Percentiles rank a stretch among this genome's conserved stretches.
Evolutionary conservation across 2,797 vertebrate genomes (phyloP).

Genomic region (Anguilla obscura): DNA sequence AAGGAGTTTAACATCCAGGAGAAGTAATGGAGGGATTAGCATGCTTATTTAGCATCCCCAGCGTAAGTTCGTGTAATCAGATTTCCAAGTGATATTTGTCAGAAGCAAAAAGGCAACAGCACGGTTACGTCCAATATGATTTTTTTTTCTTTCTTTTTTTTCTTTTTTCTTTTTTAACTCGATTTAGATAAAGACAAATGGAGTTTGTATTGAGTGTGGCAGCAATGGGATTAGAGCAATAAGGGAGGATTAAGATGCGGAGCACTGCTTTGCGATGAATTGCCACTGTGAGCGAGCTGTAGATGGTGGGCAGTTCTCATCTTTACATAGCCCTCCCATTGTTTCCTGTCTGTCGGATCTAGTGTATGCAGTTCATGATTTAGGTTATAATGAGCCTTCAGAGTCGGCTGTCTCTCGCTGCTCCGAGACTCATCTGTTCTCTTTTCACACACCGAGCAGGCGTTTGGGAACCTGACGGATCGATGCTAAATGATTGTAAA

Average conservation of each 20-base stretch:
- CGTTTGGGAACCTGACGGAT: background rate
- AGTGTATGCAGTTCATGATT: slow-evolving; percentile 44
- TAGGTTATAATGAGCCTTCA: slow-evolving; percentile 27
- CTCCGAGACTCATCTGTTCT: slow-evolving; percentile 13
- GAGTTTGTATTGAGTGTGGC: slow-evolving; percentile 66
- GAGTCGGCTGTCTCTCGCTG: background rate
- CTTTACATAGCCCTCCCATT: slow-evolving; percentile 44
- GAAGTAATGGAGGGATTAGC: background rate
- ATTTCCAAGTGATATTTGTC: background rate
- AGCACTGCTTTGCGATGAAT: slow-evolving; percentile 65
- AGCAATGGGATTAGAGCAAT: slow-evolving; percentile 70
- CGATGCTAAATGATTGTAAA: slow-evolving; percentile 13
- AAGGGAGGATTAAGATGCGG: slow-evolving; percentile 72
- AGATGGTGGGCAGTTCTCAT: background rate
- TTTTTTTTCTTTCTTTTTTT: background rate
- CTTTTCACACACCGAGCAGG: background rate
- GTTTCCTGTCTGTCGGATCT: slow-evolving; percentile 53
- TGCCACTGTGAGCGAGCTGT: slow-evolving; percentile 36
- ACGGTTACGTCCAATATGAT: background rate
- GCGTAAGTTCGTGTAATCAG: background rate
- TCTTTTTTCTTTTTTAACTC: background rate
- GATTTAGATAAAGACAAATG: slow-evolving; percentile 55
- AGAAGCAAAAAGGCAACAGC: background rate
- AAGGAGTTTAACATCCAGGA: background rate
- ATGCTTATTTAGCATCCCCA: background rate